A percentile compares a stretch with the other conserved stretches of the same genome.
phyloP scores from a whole-genome alignment of 2,113 vertebrate species.

The Henicopernis longicauda region DNA sequence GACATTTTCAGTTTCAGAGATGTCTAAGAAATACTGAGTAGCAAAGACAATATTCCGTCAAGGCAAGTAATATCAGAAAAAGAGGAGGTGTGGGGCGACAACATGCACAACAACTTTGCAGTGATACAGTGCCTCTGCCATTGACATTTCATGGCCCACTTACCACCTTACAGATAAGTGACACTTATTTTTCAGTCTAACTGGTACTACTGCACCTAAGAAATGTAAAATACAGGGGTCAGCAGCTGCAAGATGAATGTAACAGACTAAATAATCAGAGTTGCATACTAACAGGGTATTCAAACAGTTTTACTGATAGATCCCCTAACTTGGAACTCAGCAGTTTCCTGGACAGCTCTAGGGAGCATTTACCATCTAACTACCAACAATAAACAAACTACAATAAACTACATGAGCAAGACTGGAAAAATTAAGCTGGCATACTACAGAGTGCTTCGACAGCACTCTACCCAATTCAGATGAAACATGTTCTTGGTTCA shows the following conservation, averaged over 20 bases:
- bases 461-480: neutral
- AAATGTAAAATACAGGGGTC: neutral
- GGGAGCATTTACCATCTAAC: neutral
- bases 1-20: neutral
- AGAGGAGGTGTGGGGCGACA: accelerated
- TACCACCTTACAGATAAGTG: neutral
- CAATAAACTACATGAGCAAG: neutral
- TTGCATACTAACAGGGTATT: neutral
- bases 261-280: neutral
- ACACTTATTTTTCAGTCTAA: neutral
- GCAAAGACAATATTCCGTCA: neutral
- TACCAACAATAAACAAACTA: neutral
- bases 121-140: neutral
- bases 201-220: neutral
- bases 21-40: neutral
- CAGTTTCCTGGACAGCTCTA: neutral
- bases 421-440: neutral
- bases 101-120: neutral
- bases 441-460: neutral
- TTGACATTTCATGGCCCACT: neutral
- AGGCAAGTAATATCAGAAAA: neutral
- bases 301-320: neutral
- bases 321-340: neutral
- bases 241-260: neutral
- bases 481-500: neutral